phyloP scores from a whole-genome alignment of 2,797 vertebrate genomes.

The Parauchenoglanis ngamensis region DNA sequence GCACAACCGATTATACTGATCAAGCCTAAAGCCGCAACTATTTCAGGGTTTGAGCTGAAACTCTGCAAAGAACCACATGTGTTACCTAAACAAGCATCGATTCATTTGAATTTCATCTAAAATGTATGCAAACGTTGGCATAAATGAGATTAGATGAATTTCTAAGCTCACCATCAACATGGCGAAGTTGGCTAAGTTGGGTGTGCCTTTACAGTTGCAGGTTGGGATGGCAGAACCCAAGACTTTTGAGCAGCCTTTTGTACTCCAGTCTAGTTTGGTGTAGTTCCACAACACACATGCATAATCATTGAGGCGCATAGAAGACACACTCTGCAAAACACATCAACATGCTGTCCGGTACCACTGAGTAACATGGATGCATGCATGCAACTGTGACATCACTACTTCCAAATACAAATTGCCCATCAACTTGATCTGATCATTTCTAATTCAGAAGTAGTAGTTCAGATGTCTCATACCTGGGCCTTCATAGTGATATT shows the following conservation, averaged over 20 bases:
- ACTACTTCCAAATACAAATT: not conserved
- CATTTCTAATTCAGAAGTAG: not conserved
- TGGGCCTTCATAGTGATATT: conserved; percentile 56
- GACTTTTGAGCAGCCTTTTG: conserved; percentile 66
- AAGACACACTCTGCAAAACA: conserved; percentile 39
- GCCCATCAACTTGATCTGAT: not conserved
- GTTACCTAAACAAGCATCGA: not conserved
- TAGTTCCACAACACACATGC: conserved; percentile 77
- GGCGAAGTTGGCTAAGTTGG: conserved; percentile 79
- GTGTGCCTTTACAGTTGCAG: conserved; percentile 75
- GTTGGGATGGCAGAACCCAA: not conserved
- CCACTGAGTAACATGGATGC: not conserved
- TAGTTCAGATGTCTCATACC: not conserved
- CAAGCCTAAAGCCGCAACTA: conserved; percentile 61
- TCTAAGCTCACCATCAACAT: conserved; percentile 73
- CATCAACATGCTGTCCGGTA: not conserved
- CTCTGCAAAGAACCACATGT: conserved; percentile 61
- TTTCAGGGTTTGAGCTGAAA: conserved; percentile 66
- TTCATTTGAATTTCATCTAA: not conserved
- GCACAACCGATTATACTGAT: conserved; percentile 69
- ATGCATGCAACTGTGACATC: not conserved
- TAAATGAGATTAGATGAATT: too few species aligned
- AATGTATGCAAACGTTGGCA: not conserved
- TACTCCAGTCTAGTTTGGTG: conserved; percentile 66
- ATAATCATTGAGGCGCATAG: conserved; percentile 57